Conservation (phyloP, 37 sponge, comb jelly and placozoan species). For the Halisarca cf. caerulea region DNA sequence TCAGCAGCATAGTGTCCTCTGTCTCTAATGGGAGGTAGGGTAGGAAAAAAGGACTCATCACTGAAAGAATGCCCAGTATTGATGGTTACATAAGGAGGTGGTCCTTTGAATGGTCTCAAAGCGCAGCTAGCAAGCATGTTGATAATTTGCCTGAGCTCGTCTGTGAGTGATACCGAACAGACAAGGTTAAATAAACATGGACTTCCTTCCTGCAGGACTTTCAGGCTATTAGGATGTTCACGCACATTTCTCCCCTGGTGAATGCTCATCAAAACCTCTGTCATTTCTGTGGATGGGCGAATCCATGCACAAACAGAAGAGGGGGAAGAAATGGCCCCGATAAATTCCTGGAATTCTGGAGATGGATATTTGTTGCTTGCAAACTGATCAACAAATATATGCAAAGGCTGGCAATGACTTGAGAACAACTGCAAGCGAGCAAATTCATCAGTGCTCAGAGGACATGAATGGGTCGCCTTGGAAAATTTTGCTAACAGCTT, state of each 20-base stretch:
- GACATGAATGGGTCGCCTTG: neutral
- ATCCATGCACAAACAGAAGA: conserved; percentile 13
- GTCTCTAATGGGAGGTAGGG: neutral
- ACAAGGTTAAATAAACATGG: conserved; percentile 4
- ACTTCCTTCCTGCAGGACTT: neutral
- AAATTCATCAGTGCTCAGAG: neutral
- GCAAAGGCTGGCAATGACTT: neutral
- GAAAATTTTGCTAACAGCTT: neutral
- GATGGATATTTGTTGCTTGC: neutral
- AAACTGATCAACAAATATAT: neutral
- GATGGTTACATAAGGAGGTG: neutral
- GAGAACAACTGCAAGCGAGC: neutral
- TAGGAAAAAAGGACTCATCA: conserved; percentile 31
- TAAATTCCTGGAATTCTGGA: conserved; percentile 1
- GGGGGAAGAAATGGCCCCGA: neutral
- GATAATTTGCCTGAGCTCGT: neutral
- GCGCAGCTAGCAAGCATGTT: neutral
- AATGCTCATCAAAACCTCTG: neutral
- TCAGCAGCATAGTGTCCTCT: conserved; percentile 40
- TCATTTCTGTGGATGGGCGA: neutral
- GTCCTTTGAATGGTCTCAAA: conserved; percentile 2
- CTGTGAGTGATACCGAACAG: neutral
- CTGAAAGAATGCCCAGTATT: no score
- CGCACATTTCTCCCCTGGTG: neutral
- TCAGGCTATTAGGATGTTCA: neutral